Evolutionary conservation across 2,888 invertebrate species (phyloP).

Genomic region (Selenia dentaria): DNA sequence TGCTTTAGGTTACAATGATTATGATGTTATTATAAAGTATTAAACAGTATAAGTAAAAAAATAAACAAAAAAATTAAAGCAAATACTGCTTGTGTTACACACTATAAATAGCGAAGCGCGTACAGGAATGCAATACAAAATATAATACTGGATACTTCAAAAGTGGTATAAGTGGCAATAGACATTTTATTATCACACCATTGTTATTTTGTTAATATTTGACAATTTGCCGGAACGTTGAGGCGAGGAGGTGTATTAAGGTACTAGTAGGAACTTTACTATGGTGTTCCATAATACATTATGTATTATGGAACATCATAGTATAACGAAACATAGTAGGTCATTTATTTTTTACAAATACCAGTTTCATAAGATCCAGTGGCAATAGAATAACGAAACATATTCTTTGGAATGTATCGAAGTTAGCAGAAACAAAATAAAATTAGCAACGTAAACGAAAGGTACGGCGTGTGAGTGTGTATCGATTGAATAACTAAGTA

Average conservation of each 20-base stretch:
- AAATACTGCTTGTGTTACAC: conserved; percentile 53
- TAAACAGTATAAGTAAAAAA: too few species aligned
- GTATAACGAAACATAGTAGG: too few species aligned
- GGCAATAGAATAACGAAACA: conserved; percentile 61
- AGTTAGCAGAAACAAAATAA: conserved; percentile 45
- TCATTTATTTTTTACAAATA: too few species aligned
- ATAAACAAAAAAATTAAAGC: conserved; percentile 24
- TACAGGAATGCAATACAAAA: conserved; percentile 69
- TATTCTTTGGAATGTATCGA: conserved; percentile 81
- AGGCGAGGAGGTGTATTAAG: too few species aligned
- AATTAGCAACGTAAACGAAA: conserved; percentile 32
- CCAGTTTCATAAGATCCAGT: conserved; percentile 21
- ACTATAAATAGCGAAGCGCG: conserved; percentile 56
- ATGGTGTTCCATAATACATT: too few species aligned
- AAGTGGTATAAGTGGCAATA: conserved; percentile 9
- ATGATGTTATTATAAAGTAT: conserved; percentile 7
- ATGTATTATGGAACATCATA: too few species aligned
- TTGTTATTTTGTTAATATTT: too few species aligned
- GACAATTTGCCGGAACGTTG: too few species aligned
- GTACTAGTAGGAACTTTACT: too few species aligned
- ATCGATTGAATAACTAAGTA: conserved; percentile 48
- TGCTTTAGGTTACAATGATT: conserved; percentile 61
- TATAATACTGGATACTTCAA: conserved; percentile 21
- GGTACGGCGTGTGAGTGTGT: too few species aligned
- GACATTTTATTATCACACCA: too few species aligned